Evolutionary conservation across 2,797 vertebrate species (phyloP), one percentile per base, ranked within the genome.

Genomic region (Ficedula albicollis): DNA sequence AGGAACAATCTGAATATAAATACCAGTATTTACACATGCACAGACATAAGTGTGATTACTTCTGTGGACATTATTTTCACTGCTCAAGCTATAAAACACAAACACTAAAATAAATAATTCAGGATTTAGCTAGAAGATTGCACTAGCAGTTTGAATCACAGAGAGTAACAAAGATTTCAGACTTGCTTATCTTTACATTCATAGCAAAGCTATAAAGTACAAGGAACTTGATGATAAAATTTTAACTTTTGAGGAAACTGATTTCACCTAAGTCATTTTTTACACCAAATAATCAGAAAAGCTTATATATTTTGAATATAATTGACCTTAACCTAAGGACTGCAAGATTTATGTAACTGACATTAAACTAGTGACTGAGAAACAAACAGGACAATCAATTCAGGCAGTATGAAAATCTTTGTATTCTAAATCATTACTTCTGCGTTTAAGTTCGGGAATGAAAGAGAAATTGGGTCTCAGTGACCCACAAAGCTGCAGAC

Each of bases 361-460:
- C 4, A 7, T 29, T 26, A 54, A 93, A 56, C 18, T 38, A 49
- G 54, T 0, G 4, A 69, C 56, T 44, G 0, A 77, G 30, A 84
- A 90, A 82, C 29, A 49, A 46, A 44, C 13, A 30, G 13, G 10
- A n/a, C 34, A 15, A 43, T 15, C 27, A 60, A 7, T 13, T 26
- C 3, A 3, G 23, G 29, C 63, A 29, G 38, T 11, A 44, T 2
- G 11, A 51, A 82, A 46, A 68, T 6, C n/a, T 52, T 6, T 6
- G 12, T 29, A 9, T 26, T n/a, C 10, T 9, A 13, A 39, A n/a
- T 1, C 0, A 69, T 19, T 36, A 15, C 13, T 67, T 66, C 59
- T 9, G 15, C 2, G 21, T 5, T 1, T 16, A 66, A 36, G 36
- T 4, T 49, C 11, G 20, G 46, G 46, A 48, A 49, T 9, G 9